Percentiles rank a stretch among this genome's conserved stretches.
These are phyloP conservation scores for Matsumyia berberina DNA, from an alignment of 2,888 invertebrate genomes.

Conservation along the genomic window DNA sequence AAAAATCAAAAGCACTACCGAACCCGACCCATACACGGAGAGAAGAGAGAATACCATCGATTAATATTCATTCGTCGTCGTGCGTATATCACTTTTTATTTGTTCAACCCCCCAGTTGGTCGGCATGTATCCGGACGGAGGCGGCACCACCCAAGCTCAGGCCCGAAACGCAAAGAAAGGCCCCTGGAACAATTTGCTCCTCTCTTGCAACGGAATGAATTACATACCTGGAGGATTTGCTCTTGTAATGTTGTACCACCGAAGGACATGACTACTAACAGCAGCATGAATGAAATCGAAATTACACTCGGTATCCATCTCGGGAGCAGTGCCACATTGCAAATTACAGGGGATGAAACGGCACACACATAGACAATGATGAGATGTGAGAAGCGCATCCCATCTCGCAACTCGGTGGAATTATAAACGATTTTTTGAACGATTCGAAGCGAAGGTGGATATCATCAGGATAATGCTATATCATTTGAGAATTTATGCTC, in stretches of 20 bases:
- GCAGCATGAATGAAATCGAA: constrained; percentile 65
- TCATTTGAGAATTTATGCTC: constrained; percentile 76
- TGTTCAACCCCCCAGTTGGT: constrained; percentile 77
- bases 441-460: constrained; percentile 77
- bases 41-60: constrained; percentile 75
- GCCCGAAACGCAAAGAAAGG: constrained; percentile 20
- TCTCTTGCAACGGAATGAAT: constrained; percentile 60
- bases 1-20: constrained; percentile 71
- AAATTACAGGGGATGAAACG: constrained; percentile 72
- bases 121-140: constrained; percentile 28
- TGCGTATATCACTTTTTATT: constrained; percentile 83
- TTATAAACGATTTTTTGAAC: constrained; percentile 81
- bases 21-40: background rate
- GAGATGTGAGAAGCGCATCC: constrained; percentile 50
- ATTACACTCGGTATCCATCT: constrained; percentile 63
- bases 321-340: constrained; percentile 42
- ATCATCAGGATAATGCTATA: constrained; percentile 76
- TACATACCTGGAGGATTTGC: constrained; percentile 70
- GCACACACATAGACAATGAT: constrained; percentile 25
- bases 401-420: constrained; percentile 78
- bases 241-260: constrained; percentile 59
- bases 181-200: constrained; percentile 61
- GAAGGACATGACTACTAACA: constrained; percentile 66
- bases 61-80: constrained; percentile 84
- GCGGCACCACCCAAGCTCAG: background rate